Percentiles rank a stretch among this genome's conserved stretches.
Evolutionary conservation across 2,797 vertebrate genomes (phyloP).

Genomic region (Octomys mimax): DNA sequence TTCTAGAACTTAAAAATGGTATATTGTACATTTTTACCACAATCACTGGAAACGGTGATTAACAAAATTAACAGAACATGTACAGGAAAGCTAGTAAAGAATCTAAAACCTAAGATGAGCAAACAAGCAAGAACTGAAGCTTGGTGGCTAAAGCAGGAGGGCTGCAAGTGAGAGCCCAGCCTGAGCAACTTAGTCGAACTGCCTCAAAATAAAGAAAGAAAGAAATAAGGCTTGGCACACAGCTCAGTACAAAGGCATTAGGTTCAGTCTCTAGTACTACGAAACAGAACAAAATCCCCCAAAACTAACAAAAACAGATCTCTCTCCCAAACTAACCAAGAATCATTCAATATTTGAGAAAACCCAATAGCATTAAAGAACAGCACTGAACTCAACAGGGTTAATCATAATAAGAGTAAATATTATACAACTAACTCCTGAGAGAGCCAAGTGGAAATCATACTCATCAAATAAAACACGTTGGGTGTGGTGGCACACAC

Average conservation of each 20-base stretch:
- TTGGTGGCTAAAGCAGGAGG: background rate
- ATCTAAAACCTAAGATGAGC: background rate
- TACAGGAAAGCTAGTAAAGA: slow-evolving; percentile 1
- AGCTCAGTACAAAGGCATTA: background rate
- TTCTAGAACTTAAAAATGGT: background rate
- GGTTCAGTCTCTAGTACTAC: background rate
- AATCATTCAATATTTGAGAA: background rate
- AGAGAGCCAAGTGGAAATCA: background rate
- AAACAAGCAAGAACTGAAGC: background rate
- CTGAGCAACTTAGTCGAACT: background rate
- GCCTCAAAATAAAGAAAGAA: background rate
- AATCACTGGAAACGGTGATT: slow-evolving; percentile 7
- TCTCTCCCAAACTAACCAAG: background rate
- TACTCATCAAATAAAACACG: background rate
- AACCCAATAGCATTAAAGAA: background rate
- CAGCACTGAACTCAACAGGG: background rate
- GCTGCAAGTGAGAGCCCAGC: background rate
- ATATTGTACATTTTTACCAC: background rate
- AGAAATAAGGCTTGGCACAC: background rate
- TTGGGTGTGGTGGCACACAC: background rate
- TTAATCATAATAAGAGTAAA: background rate
- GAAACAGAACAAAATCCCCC: background rate
- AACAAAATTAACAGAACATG: background rate
- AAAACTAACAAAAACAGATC: background rate
- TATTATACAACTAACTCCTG: background rate